Conservation (phyloP, 2,888 invertebrate genomes). For the Eilema depressum region DNA sequence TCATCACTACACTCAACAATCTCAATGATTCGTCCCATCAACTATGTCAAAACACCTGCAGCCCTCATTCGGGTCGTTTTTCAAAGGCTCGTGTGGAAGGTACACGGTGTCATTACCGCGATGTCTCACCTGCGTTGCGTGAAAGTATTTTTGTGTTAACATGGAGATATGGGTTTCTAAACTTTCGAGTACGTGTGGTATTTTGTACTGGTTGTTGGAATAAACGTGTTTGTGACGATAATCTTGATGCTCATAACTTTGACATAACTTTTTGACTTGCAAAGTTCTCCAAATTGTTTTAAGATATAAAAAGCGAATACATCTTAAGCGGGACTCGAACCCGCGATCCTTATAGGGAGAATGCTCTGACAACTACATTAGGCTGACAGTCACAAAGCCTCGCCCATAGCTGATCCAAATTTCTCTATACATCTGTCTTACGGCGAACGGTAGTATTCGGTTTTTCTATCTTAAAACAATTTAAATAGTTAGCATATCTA, state of each 20-base stretch:
- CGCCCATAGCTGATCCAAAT: no score
- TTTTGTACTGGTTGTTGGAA: background rate
- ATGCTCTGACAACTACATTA: no score
- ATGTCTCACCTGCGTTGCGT: slow-evolving; percentile 30
- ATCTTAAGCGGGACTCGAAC: no score
- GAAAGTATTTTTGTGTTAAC: slow-evolving; percentile 11
- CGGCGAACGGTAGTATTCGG: no score
- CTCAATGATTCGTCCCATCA: slow-evolving; percentile 35
- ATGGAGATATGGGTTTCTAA: background rate
- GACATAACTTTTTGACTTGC: no score
- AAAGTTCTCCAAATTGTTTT: no score
- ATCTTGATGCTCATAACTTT: background rate
- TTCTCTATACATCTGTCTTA: no score
- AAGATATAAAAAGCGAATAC: no score
- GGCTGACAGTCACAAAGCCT: no score
- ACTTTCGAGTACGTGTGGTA: background rate
- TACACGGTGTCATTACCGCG: slow-evolving; percentile 25
- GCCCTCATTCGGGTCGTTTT: slow-evolving; percentile 31
- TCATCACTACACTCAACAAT: slow-evolving; percentile 28
- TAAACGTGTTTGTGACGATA: background rate
- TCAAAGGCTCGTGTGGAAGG: slow-evolving; percentile 20
- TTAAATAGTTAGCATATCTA: no score
- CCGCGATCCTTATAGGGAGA: no score
- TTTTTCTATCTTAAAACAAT: no score
- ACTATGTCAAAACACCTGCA: slow-evolving; percentile 34